Base-by-base conservation (phyloP, 2,797 vertebrate species). In the Cossypha dichroa region DNA sequence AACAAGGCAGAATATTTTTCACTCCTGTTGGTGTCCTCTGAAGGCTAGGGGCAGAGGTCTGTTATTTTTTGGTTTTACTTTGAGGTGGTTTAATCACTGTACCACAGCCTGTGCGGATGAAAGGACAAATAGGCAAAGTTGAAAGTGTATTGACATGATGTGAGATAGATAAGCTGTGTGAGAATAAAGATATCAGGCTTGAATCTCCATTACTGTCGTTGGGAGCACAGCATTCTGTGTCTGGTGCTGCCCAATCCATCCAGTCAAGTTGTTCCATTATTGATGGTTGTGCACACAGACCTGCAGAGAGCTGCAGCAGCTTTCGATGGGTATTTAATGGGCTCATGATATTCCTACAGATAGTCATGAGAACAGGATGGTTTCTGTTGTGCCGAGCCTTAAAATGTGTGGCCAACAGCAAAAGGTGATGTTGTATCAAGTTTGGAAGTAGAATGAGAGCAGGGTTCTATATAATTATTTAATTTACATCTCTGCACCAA, bases 61-160 rank as follows among this genome's bases (percentile, higher is more conserved):
- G 74, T 66, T 90, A n/a, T 26, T 40, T 80, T 91, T 67, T 83
- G 76, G 33, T 64, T 72, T 78, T 52, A 16, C 77, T 88, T 68
- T 18, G 56, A 62, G 88, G 36, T 2, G 40, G 66, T 96, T 96
- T 91, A 84, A 94, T 96, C 93, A 81, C 34, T 76, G 79, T 67
- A 43, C 80, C 11, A 1, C 34, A 12, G 59, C 15, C 79, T 78
- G 68, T 55, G 46, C 19, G 58, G 73, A 88, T 81, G 94, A 87
- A 87, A 92, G 95, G 80, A 86, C 67, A 79, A 80, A 90, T 70
- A 83, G 83, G 29, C 85, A 85, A 91, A 96, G 89, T n/a, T 92
- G 92, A 56, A 85, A 80, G 78, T 82, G 88, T 94, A 93, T 95
- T 96, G 93, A 88, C 60, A 8, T 18, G 84, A 63, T 72, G 84